Conservation (phyloP, 2,797 vertebrate genomes). For the Anguilla obscura region DNA sequence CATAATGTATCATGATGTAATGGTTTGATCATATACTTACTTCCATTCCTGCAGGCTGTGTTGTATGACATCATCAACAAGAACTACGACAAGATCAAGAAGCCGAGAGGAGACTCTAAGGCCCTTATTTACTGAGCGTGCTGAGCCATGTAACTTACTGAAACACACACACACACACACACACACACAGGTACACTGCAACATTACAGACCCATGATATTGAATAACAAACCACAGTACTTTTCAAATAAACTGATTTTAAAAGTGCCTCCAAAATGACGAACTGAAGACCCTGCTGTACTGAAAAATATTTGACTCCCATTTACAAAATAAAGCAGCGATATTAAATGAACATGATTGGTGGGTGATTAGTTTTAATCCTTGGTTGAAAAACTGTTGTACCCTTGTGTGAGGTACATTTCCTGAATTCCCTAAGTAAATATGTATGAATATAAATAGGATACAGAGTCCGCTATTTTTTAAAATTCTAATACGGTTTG, state of each 20-base stretch:
- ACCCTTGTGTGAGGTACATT: neutral
- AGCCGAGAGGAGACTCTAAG: slow-evolving; percentile 85
- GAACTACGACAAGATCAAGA: slow-evolving; percentile 92
- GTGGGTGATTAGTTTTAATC: neutral
- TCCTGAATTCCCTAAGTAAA: neutral
- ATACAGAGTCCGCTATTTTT: neutral
- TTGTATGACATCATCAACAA: slow-evolving; percentile 86
- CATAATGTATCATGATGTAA: neutral
- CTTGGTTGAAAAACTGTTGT: neutral
- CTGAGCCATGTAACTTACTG: neutral
- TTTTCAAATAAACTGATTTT: slow-evolving; percentile 23
- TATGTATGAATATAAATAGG: neutral
- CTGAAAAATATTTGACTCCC: slow-evolving; percentile 44
- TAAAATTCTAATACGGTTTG: neutral
- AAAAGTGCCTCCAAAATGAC: neutral
- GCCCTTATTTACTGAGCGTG: slow-evolving; percentile 82
- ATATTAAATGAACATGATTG: slow-evolving; percentile 16
- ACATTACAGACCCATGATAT: slow-evolving; percentile 33
- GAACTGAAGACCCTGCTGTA: slow-evolving; percentile 16
- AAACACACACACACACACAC: slow-evolving; percentile 33
- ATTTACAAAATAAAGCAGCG: slow-evolving; percentile 67
- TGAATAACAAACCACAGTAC: slow-evolving; percentile 39
- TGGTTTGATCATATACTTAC: slow-evolving; percentile 17
- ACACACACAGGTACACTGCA: slow-evolving; percentile 34
- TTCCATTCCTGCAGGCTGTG: slow-evolving; percentile 70